Evolutionary conservation across 2,113 vertebrate genomes (phyloP), one percentile per base, ranked within the genome.

Genomic region (Arenaria interpres): DNA sequence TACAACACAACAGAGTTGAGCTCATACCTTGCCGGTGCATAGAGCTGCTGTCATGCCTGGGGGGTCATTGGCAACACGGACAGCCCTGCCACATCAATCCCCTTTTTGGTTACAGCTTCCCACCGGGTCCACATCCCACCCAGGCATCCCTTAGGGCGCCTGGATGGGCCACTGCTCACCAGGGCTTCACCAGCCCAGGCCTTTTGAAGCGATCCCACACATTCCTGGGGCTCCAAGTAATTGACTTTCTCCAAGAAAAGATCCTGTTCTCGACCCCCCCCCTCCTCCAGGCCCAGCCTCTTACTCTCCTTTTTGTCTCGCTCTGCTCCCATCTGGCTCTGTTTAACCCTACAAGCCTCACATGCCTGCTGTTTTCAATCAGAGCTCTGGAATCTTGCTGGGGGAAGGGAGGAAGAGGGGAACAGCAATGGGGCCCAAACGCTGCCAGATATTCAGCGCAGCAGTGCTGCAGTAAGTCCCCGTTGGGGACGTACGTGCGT

Each of bases 321-420:
- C 22, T 71, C 30, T 0, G 33, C 86, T 92, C 86, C 63, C 81
- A 94, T 94, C 78, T 96, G 88, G 69, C 88, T 94, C 95, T 32
- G 81, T 45, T 94, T 92, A 83, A 92, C 89, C 88, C 89, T 51
- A 41, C 81, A 4, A 73, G 57, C 90, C 91, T 92, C 53, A 30
- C n/a, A n/a, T 12, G 76, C 96, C 95, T 85, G 59, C 88, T 86
- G 95, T 39, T 95, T 96, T 88, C 95, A 96, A 85, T 96, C 90
- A 96, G 75, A 81, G 78, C 92, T 92, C 87, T 94, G 92, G 92
- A 67, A 80, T 77, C 83, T 82, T 1, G 3, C 93, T 56, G 96
- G 91, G 94, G 88, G 85, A 68, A 68, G 94, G 92, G 92, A 95
- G 90, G 68, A 79, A 59, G 6, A 2, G 45, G 68, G 72, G 19